A percentile compares a stretch with the other conserved stretches of the same genome.
Conservation (phyloP, 2,797 vertebrate species). For the Saguinus oedipus region DNA sequence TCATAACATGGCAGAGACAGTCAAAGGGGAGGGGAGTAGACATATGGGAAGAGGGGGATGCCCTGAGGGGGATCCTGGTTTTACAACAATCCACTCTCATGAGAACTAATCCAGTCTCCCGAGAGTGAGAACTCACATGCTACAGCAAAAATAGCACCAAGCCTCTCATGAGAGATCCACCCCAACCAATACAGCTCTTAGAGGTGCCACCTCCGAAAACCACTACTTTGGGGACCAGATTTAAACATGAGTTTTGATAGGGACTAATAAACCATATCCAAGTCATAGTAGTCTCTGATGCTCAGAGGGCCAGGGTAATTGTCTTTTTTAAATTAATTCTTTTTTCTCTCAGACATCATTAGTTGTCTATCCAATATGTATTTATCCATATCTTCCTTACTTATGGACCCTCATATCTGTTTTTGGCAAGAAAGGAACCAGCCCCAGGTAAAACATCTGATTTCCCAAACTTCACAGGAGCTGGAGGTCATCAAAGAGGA, state of each 20-base stretch:
- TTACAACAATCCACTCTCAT: background rate
- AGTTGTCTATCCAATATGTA: background rate
- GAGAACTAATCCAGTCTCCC: background rate
- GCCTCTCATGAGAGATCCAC: background rate
- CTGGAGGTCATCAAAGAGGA: background rate
- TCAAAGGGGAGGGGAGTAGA: background rate
- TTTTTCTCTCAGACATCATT: background rate
- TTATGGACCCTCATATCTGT: background rate
- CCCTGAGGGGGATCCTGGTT: background rate
- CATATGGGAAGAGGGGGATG: background rate
- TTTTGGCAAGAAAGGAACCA: background rate
- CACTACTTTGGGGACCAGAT: background rate
- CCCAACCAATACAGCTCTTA: background rate
- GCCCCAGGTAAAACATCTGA: background rate
- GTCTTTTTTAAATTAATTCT: background rate
- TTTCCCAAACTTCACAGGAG: background rate
- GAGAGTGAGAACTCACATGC: background rate
- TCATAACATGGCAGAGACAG: background rate
- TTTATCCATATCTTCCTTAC: background rate
- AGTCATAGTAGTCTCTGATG: background rate
- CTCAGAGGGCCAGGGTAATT: background rate
- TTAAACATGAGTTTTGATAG: background rate
- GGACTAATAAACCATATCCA: background rate
- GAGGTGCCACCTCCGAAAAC: background rate
- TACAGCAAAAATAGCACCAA: background rate